phyloP scores from a whole-genome alignment of 2,888 invertebrate genomes.

The Drosophila emarginata region DNA sequence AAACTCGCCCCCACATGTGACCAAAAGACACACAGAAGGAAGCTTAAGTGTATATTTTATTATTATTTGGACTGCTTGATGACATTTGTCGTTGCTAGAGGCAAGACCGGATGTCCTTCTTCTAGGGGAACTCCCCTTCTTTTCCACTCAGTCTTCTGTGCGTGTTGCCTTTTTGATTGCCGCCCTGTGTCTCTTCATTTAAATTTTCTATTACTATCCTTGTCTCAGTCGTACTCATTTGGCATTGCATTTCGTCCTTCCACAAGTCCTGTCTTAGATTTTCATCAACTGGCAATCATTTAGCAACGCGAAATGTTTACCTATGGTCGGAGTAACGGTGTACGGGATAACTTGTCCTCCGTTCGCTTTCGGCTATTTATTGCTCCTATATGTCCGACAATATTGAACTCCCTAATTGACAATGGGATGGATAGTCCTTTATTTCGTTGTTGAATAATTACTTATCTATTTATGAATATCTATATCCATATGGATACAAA shows the following conservation, averaged over 20 bases:
- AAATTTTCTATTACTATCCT: slow-evolving; percentile 42
- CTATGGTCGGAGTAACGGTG: slow-evolving; percentile 21
- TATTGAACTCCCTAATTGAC: not conserved
- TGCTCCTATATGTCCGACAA: not conserved
- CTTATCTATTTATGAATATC: too few relatives aligned
- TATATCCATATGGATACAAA: too few relatives aligned
- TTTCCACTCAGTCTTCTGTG: slow-evolving; percentile 20
- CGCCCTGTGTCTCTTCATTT: slow-evolving; percentile 74
- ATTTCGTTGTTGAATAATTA: too few relatives aligned
- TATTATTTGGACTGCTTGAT: slow-evolving; percentile 77
- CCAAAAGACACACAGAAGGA: slow-evolving; percentile 53
- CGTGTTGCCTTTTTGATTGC: slow-evolving; percentile 71
- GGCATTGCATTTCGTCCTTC: not conserved
- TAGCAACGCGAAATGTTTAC: slow-evolving; percentile 53
- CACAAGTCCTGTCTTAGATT: slow-evolving; percentile 28
- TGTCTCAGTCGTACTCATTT: slow-evolving; percentile 18
- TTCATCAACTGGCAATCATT: slow-evolving; percentile 63
- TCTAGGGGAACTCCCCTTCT: slow-evolving; percentile 13
- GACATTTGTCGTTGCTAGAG: slow-evolving; percentile 75
- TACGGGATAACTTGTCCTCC: not conserved
- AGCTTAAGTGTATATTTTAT: slow-evolving; percentile 77
- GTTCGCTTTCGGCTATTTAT: not conserved
- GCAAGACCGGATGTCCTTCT: slow-evolving; percentile 71
- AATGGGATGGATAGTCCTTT: not conserved
- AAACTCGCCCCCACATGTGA: slow-evolving; percentile 16